phyloP scores from a whole-genome alignment of 2,797 vertebrate genomes.

The Dicrostonyx torquatus region DNA sequence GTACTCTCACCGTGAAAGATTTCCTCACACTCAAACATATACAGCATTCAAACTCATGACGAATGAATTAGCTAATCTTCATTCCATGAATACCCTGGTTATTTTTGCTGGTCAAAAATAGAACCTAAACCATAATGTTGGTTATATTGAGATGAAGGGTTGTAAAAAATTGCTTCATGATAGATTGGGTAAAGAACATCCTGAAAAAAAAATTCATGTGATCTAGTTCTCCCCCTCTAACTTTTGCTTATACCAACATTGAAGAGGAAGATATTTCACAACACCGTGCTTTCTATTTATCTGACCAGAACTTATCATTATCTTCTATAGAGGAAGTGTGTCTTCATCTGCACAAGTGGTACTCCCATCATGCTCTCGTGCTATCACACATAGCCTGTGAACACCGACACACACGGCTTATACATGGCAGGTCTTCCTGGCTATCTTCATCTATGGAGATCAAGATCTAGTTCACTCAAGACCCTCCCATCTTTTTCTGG shows the following conservation, averaged over 20 bases:
- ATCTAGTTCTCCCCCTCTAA: not conserved
- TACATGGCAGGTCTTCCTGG: not conserved
- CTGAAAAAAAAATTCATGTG: too few relatives aligned
- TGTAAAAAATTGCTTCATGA: not conserved
- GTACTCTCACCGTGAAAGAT: not conserved
- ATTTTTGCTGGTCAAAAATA: not conserved
- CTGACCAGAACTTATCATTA: not conserved
- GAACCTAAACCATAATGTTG: not conserved
- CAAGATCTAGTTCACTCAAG: not conserved
- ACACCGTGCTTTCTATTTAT: not conserved
- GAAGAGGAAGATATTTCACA: not conserved
- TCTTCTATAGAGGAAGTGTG: not conserved
- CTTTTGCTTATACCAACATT: not conserved
- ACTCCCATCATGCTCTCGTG: not conserved
- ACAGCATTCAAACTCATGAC: not conserved
- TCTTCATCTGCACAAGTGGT: not conserved
- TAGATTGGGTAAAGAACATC: not conserved
- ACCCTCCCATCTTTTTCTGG: not conserved
- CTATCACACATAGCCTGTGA: not conserved
- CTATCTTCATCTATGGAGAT: not conserved
- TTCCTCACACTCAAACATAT: not conserved
- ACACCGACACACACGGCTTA: not conserved
- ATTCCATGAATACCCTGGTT: not conserved
- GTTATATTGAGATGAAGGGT: not conserved
- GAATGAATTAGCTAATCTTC: not conserved